Evolutionary conservation across 30 jellyfish, hydroid and myxozoan genomes (phyloP).

Genomic region (Mastigias papua): DNA sequence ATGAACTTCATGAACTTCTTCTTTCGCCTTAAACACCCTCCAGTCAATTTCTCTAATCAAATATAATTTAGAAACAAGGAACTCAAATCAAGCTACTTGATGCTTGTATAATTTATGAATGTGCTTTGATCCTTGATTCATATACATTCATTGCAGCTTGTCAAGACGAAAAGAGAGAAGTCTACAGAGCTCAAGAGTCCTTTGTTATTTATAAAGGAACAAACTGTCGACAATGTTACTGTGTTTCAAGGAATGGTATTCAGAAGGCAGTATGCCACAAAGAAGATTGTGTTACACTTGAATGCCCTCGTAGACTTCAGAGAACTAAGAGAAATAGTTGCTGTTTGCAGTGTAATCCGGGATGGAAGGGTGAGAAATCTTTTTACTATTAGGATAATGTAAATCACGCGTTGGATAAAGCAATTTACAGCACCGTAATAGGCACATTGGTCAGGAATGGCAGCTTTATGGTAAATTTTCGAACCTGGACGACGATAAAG

Average conservation of each 20-base stretch:
- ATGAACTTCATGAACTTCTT: too few relatives aligned
- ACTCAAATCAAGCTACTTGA: too few relatives aligned
- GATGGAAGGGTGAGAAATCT: constrained; percentile 1
- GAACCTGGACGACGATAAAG: too few relatives aligned
- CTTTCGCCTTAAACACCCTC: too few relatives aligned
- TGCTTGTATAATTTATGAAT: too few relatives aligned
- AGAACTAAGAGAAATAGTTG: neutral
- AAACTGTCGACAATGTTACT: neutral
- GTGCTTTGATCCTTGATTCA: neutral
- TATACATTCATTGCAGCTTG: neutral
- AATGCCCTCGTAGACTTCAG: neutral
- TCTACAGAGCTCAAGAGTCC: neutral
- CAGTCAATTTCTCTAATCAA: too few relatives aligned
- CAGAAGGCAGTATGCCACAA: neutral
- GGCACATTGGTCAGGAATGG: too few relatives aligned
- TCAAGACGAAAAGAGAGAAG: neutral
- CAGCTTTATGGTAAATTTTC: too few relatives aligned
- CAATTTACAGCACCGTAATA: too few relatives aligned
- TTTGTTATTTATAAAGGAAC: neutral
- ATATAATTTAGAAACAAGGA: too few relatives aligned
- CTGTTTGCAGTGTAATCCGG: neutral
- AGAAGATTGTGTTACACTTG: neutral
- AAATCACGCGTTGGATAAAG: too few relatives aligned
- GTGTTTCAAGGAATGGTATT: neutral
- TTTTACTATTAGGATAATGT: neutral